A percentile compares a stretch with the other conserved stretches of the same genome.
These are phyloP conservation scores for Thumatha senex DNA, from an alignment of 2,888 invertebrate species.

Conservation along the genomic window DNA sequence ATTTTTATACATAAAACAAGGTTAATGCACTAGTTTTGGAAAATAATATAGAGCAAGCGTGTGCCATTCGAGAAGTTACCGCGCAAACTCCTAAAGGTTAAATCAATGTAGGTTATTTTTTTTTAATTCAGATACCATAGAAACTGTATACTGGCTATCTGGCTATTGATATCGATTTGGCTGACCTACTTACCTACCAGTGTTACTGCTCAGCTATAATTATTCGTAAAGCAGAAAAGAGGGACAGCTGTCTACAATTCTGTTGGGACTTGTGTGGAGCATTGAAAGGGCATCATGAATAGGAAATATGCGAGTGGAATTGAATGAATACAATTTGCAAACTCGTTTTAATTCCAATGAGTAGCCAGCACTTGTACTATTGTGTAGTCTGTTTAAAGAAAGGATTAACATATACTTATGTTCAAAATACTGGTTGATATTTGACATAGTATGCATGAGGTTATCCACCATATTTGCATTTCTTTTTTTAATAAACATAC, in stretches of 20 bases:
- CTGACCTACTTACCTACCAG: constrained; percentile 27
- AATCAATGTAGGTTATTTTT: background rate
- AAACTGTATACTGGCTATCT: background rate
- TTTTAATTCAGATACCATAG: background rate
- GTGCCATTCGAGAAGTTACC: too few relatives aligned
- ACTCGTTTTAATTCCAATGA: background rate
- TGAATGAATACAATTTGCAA: background rate
- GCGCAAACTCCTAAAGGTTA: background rate
- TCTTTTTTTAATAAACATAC: too few relatives aligned
- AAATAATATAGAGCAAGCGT: too few relatives aligned
- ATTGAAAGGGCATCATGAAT: background rate
- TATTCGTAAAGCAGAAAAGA: background rate
- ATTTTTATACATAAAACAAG: too few relatives aligned
- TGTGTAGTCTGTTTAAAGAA: too few relatives aligned
- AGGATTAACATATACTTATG: too few relatives aligned
- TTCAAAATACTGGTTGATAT: too few relatives aligned
- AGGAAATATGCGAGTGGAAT: background rate
- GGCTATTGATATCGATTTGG: constrained; percentile 22
- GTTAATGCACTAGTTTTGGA: too few relatives aligned
- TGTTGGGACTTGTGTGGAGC: background rate
- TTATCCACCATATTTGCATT: too few relatives aligned
- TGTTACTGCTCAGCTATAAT: constrained; percentile 3
- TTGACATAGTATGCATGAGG: too few relatives aligned
- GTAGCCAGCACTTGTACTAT: background rate
- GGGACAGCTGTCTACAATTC: constrained; percentile 1